Percentiles rank a stretch among this genome's conserved stretches.
Conservation (phyloP, 30 jellyfish, hydroid and myxozoan species). For the Mastigias papua region DNA sequence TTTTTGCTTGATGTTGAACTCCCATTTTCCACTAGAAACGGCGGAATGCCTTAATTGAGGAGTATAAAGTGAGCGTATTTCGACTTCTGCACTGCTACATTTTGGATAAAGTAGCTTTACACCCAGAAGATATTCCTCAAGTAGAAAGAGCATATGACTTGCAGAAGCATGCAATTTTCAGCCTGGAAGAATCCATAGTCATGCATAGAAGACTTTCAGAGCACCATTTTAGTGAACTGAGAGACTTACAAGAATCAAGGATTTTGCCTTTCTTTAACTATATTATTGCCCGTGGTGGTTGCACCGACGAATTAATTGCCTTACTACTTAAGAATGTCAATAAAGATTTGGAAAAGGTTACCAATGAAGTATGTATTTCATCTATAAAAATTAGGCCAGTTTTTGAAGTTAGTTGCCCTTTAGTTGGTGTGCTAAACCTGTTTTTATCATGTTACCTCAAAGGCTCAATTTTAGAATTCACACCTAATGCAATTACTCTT, state of each 20-base stretch:
- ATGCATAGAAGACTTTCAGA: constrained; percentile 77
- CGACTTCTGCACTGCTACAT: constrained; percentile 92
- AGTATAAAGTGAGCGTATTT: constrained; percentile 79
- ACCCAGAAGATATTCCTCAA: constrained; percentile 79
- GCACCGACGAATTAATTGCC: constrained; percentile 28
- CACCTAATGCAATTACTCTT: no score
- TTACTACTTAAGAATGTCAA: constrained; percentile 39
- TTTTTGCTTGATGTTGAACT: background rate
- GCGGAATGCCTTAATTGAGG: constrained; percentile 49
- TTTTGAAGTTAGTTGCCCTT: no score
- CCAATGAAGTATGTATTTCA: constrained; percentile 62
- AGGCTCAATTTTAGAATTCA: background rate
- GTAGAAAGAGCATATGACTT: constrained; percentile 60
- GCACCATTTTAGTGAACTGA: constrained; percentile 69
- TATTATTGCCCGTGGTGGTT: constrained; percentile 26
- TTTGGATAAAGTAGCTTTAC: constrained; percentile 66
- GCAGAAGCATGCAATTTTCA: constrained; percentile 70
- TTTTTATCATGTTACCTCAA: no score
- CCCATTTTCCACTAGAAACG: constrained; percentile 32
- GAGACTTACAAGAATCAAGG: constrained; percentile 73
- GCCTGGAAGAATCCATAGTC: constrained; percentile 65
- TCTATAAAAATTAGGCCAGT: no score
- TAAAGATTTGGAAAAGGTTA: constrained; percentile 59
- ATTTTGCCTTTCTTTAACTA: constrained; percentile 65
- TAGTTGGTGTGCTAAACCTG: no score